A percentile compares a stretch with the other conserved stretches of the same genome.
Evolutionary conservation across 2,888 invertebrate genomes (phyloP).

Genomic region (Pandemis corylana): DNA sequence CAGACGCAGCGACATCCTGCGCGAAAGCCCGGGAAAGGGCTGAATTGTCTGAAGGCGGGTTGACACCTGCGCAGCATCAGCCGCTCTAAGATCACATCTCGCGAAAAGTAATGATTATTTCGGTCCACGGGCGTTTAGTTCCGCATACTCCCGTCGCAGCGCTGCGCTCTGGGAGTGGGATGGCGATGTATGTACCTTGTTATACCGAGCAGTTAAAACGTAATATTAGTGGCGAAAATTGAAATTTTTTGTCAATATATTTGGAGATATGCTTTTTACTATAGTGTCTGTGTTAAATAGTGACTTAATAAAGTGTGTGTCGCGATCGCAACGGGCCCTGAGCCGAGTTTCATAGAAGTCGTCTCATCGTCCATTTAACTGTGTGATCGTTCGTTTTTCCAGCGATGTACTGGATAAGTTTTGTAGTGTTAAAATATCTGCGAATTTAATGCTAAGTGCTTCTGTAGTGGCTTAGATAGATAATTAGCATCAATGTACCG

Average conservation of each 20-base stretch:
- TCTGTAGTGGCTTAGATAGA: constrained; percentile 32
- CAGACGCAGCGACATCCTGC: constrained; percentile 73
- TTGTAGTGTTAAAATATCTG: constrained; percentile 36
- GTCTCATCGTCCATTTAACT: constrained; percentile 60
- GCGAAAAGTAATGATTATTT: constrained; percentile 86
- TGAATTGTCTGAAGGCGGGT: constrained; percentile 57
- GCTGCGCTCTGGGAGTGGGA: constrained; percentile 69
- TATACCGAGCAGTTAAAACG: constrained; percentile 72
- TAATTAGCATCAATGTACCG: constrained; percentile 28
- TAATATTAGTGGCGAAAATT: constrained; percentile 71
- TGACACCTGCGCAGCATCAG: constrained; percentile 79
- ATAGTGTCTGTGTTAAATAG: constrained; percentile 41
- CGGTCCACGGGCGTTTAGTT: constrained; percentile 78
- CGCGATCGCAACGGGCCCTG: constrained; percentile 11
- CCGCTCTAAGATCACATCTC: constrained; percentile 81
- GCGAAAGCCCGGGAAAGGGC: constrained; percentile 79
- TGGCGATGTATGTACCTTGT: constrained; percentile 70
- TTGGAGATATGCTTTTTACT: constrained; percentile 48
- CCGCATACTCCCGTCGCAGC: constrained; percentile 77
- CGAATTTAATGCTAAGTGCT: constrained; percentile 39
- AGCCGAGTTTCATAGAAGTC: constrained; percentile 38
- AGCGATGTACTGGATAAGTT: constrained; percentile 47
- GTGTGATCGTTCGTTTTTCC: constrained; percentile 51
- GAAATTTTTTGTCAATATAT: constrained; percentile 63
- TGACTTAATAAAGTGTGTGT: constrained; percentile 19